Conservation (phyloP, 2,797 vertebrate genomes). For the Botia almorhae region DNA sequence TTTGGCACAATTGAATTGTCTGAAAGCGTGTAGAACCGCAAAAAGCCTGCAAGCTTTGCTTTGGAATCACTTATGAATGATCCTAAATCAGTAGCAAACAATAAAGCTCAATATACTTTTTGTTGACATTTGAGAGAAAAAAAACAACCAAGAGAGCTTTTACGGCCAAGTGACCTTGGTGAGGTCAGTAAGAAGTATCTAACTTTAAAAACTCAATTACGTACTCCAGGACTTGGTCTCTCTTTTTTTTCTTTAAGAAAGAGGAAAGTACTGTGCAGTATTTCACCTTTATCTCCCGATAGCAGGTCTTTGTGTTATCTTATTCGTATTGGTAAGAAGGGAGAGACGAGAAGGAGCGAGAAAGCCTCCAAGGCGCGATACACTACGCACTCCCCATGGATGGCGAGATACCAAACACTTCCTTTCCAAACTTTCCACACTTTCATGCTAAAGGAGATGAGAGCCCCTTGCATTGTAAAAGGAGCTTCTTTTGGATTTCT, state of each 20-base stretch:
- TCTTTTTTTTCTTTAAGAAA: conserved; percentile 68
- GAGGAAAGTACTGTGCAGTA: conserved; percentile 72
- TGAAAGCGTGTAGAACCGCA: conserved; percentile 65
- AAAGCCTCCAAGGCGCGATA: conserved; percentile 73
- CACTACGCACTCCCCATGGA: conserved; percentile 74
- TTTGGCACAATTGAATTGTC: conserved; percentile 64
- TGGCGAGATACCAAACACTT: conserved; percentile 74
- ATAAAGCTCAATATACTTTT: conserved; percentile 61
- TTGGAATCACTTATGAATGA: conserved; percentile 69
- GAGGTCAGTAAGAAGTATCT: conserved; percentile 65
- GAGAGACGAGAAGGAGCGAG: conserved; percentile 34
- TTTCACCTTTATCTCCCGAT: conserved; percentile 84
- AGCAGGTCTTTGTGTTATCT: conserved; percentile 82
- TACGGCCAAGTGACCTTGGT: conserved; percentile 75
- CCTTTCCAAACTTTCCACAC: conserved; percentile 73
- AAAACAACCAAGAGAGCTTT: conserved; percentile 62
- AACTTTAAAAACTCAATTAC: conserved; percentile 78
- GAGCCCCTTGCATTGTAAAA: conserved; percentile 70
- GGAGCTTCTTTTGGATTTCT: conserved; percentile 70
- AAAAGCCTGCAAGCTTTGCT: conserved; percentile 60
- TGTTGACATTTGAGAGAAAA: conserved; percentile 61
- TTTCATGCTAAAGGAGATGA: conserved; percentile 77
- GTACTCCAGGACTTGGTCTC: conserved; percentile 49
- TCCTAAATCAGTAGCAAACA: conserved; percentile 64
- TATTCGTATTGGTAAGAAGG: conserved; percentile 73